Base-by-base conservation (phyloP, 2,888 invertebrate species). In the Caenorhabditis uteleia region DNA sequence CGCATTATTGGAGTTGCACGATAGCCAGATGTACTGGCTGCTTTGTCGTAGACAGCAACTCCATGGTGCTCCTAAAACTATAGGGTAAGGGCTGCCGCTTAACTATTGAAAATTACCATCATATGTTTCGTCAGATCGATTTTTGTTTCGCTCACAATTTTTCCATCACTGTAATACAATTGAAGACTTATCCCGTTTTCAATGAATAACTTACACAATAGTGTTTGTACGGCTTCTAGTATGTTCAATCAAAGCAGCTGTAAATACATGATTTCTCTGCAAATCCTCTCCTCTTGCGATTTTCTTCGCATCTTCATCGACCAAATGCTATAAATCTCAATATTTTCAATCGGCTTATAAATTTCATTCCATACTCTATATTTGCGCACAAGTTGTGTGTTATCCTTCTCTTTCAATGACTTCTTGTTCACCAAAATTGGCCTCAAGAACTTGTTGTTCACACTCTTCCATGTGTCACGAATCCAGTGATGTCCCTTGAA, bases 401-500 rank as follows among this genome's bases (percentile, higher is more conserved):
- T 62, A 48, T 78, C 79, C 74, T 78, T 68, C 12, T 59, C 68
- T 48, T 64, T 69, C 50, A 73, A 68, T 18, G 53, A 60, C 42
- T 68, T 68, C 57, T 74, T 77, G 47, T 78, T 76, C 43, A 77
- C 67, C 18, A 78, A 55, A 7, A 78, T 23, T 25, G 68, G 69
- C 43, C 67, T 65, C 47, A 78, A 48, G 40, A 69, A 74, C 26
- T 65, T 61, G 42, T 72, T 72, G 60, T 75, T 74, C 26, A 77
- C 36, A 18, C 51, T 46, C 33, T 61, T 55, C 59, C 61, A 77
- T 5, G 77, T 66, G 51, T 81, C 80, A 47, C 81, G 56, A 31
- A 81, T 66, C 70, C 77, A 80, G 44, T 81, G 75, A 42, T 75
- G 73, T 47, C 81, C 82, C 51, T 74, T 77, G 70, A 77, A 77